Conservation (phyloP, 1,140 invertebrate genomes). For the Spodoptera frugiperda region DNA sequence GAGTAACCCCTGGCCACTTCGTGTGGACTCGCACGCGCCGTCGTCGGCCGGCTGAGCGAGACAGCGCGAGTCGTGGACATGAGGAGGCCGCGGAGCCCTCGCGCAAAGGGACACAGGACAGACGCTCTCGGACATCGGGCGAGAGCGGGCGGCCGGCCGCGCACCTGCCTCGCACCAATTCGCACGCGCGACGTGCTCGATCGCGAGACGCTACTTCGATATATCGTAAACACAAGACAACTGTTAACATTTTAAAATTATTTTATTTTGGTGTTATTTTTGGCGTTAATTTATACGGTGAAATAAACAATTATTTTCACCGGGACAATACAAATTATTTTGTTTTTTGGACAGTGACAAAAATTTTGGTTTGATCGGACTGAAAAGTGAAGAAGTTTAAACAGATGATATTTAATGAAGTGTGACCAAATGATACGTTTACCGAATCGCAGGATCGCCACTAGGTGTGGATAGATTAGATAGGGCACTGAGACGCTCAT, state of each 20-base stretch:
- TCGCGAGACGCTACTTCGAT: constrained; percentile 67
- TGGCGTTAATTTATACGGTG: constrained; percentile 4
- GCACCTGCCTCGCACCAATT: constrained; percentile 78
- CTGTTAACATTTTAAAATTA: constrained; percentile 48
- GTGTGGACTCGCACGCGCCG: constrained; percentile 82
- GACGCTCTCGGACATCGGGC: constrained; percentile 86
- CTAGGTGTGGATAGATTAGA: constrained; percentile 77
- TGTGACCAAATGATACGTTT: constrained; percentile 66
- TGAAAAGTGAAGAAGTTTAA: constrained; percentile 71
- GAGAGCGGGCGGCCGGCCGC: constrained; percentile 83
- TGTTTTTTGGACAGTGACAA: constrained; percentile 55
- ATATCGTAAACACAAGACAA: constrained; percentile 70
- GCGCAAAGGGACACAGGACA: constrained; percentile 85
- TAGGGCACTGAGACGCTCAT: constrained; percentile 73
- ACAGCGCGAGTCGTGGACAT: constrained; percentile 77
- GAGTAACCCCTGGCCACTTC: constrained; percentile 84
- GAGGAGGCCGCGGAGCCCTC: constrained; percentile 81
- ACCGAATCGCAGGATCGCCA: constrained; percentile 70
- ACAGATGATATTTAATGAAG: constrained; percentile 62
- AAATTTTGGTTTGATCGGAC: constrained; percentile 60
- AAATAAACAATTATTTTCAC: constrained; percentile 20
- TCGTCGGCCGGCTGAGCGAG: constrained; percentile 81
- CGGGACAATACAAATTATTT: constrained; percentile 27
- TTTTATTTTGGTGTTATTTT: constrained; percentile 44
- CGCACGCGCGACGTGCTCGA: constrained; percentile 75